phyloP scores from a whole-genome alignment of 2,797 vertebrate species.

The Aphelocoma californica region DNA sequence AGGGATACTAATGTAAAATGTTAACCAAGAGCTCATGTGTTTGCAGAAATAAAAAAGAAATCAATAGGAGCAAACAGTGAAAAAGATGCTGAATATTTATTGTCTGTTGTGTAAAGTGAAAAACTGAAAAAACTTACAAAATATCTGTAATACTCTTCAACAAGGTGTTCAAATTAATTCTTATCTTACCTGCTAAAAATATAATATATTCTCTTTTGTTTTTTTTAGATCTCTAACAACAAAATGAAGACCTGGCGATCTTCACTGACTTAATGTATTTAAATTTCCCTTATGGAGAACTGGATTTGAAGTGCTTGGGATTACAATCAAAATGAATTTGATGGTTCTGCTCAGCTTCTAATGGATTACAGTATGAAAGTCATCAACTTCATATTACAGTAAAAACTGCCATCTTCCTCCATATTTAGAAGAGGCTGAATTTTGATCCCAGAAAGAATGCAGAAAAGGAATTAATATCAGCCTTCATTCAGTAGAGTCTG shows the following conservation, averaged over 20 bases:
- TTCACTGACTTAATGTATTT: conserved; percentile 29
- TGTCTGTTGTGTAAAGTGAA: neutral
- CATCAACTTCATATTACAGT: conserved; percentile 34
- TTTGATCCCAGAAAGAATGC: conserved; percentile 31
- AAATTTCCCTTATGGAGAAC: conserved; percentile 22
- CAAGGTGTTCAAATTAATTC: neutral
- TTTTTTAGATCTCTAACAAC: neutral
- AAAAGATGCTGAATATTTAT: neutral
- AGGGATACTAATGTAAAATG: conserved; percentile 22
- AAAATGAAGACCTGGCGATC: neutral
- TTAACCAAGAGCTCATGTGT: neutral
- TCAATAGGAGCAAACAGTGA: neutral
- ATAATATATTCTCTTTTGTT: neutral
- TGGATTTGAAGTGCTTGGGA: conserved; percentile 46
- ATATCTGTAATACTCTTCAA: neutral
- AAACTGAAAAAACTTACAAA: neutral
- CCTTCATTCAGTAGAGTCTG: neutral
- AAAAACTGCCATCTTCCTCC: conserved; percentile 44
- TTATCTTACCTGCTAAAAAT: neutral
- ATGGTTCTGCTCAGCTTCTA: conserved; percentile 39
- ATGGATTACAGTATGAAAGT: conserved; percentile 47
- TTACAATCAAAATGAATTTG: conserved; percentile 60
- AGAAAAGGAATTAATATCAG: neutral
- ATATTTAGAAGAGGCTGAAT: conserved; percentile 43
- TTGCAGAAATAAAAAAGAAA: neutral